A percentile compares a stretch with the other conserved stretches of the same genome.
These are phyloP conservation scores for Drosophila sucinea DNA, from an alignment of 1,140 invertebrate species.

Conservation along the genomic window DNA sequence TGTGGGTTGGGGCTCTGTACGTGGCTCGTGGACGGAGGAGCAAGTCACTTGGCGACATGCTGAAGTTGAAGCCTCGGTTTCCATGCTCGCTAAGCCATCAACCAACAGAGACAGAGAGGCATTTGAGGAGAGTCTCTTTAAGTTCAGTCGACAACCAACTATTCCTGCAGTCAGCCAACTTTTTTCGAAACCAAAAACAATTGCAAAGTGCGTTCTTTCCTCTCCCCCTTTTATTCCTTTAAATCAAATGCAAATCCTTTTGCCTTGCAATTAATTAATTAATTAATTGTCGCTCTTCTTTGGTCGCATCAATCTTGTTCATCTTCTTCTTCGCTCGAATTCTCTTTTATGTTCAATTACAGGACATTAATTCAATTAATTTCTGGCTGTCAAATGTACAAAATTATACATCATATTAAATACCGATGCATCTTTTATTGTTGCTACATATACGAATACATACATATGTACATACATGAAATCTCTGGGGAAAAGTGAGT, in stretches of 20 bases:
- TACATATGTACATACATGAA: neutral
- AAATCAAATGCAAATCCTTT: conserved; percentile 9
- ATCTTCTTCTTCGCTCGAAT: neutral
- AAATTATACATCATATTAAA: conserved; percentile 66
- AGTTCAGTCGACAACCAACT: conserved; percentile 29
- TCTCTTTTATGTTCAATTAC: conserved; percentile 45
- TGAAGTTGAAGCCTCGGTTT: conserved; percentile 46
- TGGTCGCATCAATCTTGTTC: conserved; percentile 1
- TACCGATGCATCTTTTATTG: conserved; percentile 55
- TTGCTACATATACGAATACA: conserved; percentile 2
- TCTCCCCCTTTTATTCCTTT: neutral
- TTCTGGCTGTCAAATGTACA: conserved; percentile 48
- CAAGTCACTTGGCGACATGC: conserved; percentile 21
- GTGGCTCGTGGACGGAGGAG: neutral
- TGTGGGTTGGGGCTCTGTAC: neutral
- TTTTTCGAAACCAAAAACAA: too few relatives aligned
- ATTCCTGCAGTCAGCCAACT: neutral
- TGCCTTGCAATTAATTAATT: conserved; percentile 9
- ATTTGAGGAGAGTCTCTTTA: conserved; percentile 18
- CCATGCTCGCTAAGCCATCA: conserved; percentile 39
- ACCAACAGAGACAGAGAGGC: conserved; percentile 4
- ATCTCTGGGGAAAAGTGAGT: conserved; percentile 2
- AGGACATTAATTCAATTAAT: conserved; percentile 65
- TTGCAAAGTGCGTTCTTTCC: too few relatives aligned
- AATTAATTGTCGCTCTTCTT: conserved; percentile 23